Evolutionary conservation across 1,140 invertebrate genomes (phyloP).

Genomic region (Rhysida immarginata): DNA sequence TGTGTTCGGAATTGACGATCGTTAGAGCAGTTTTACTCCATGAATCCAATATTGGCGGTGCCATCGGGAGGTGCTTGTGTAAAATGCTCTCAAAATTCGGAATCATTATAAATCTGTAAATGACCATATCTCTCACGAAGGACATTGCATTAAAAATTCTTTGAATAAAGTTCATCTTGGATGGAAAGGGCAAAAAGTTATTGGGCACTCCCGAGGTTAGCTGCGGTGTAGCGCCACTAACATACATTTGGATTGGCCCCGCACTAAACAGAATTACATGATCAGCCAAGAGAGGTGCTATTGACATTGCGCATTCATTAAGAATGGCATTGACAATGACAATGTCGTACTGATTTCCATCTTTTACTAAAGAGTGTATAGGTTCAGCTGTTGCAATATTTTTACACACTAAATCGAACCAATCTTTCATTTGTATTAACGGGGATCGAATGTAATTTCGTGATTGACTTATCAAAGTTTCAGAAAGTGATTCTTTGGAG

Average conservation of each 20-base stretch:
- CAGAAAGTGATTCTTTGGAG: too few species aligned
- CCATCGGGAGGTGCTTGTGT: background rate
- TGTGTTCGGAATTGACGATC: background rate
- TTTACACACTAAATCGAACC: too few species aligned
- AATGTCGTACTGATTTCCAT: background rate
- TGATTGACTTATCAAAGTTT: too few species aligned
- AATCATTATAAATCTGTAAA: background rate
- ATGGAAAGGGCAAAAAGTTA: background rate
- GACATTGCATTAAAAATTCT: background rate
- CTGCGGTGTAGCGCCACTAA: background rate
- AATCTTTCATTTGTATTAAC: too few species aligned
- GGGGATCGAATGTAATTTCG: too few species aligned
- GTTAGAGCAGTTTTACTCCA: background rate
- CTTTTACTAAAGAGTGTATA: too few species aligned
- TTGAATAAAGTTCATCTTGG: background rate
- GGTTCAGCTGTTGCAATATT: too few species aligned
- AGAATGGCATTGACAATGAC: background rate
- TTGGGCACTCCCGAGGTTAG: background rate
- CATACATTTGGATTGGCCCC: too few species aligned
- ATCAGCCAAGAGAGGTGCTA: background rate
- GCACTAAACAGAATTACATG: constrained; percentile 16
- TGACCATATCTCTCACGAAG: background rate
- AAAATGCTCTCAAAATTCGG: background rate
- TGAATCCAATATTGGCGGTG: background rate
- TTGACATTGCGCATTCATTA: background rate